These are phyloP conservation scores for Trichopoda pennipes DNA, from an alignment of 2,888 invertebrate species.

Conservation along the genomic window DNA sequence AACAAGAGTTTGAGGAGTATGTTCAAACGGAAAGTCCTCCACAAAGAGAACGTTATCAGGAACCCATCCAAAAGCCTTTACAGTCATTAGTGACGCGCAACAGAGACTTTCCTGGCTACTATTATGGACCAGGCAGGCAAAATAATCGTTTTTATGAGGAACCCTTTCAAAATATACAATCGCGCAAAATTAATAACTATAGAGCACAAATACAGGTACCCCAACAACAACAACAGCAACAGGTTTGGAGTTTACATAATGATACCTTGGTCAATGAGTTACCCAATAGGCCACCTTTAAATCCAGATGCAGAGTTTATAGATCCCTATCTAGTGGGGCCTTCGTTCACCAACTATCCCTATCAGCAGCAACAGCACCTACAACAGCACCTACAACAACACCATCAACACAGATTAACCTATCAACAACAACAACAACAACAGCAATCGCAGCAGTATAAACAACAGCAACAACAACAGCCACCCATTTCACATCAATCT, in stretches of 20 bases:
- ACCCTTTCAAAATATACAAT: slow-evolving; percentile 72
- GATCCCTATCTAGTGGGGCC: slow-evolving; percentile 78
- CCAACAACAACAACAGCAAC: slow-evolving; percentile 78
- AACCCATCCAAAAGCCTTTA: slow-evolving; percentile 48
- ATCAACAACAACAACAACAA: slow-evolving; percentile 72
- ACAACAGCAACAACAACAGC: slow-evolving; percentile 54
- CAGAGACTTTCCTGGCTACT: slow-evolving; percentile 75
- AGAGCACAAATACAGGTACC: slow-evolving; percentile 68
- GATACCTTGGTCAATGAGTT: slow-evolving; percentile 87
- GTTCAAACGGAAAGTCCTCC: slow-evolving; percentile 61
- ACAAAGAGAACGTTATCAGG: slow-evolving; percentile 67
- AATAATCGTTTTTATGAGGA: slow-evolving; percentile 75
- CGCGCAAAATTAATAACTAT: slow-evolving; percentile 71
- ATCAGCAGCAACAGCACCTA: slow-evolving; percentile 69
- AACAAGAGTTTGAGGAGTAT: slow-evolving; percentile 72
- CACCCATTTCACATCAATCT: slow-evolving; percentile 71
- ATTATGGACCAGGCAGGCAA: slow-evolving; percentile 73
- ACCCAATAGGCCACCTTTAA: slow-evolving; percentile 83
- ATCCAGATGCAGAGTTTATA: slow-evolving; percentile 85
- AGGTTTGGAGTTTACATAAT: slow-evolving; percentile 81
- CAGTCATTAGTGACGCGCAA: slow-evolving; percentile 42
- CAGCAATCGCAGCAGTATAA: slow-evolving; percentile 75
- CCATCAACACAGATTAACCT: slow-evolving; percentile 64
- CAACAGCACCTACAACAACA: slow-evolving; percentile 54
- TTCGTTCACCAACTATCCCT: slow-evolving; percentile 69